Percentiles rank a stretch among this genome's conserved stretches.
These are phyloP conservation scores for Mus spicilegus DNA, from an alignment of 2,113 vertebrate species.

Conservation along the genomic window DNA sequence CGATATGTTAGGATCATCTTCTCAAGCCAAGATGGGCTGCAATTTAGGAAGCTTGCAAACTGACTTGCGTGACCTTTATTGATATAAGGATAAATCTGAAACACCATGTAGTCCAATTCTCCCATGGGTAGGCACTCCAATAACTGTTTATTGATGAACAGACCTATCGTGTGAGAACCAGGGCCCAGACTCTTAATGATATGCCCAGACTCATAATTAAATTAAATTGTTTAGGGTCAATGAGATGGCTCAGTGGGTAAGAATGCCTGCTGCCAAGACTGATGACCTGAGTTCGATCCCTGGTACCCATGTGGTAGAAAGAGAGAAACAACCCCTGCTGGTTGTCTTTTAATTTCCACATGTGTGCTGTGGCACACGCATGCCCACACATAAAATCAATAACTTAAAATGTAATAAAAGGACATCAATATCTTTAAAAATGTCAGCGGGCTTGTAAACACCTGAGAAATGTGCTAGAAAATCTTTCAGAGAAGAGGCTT, in stretches of 20 bases:
- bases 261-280: not conserved
- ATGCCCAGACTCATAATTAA: not conserved
- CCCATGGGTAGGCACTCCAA: not conserved
- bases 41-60: not conserved
- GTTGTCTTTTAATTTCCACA: not conserved
- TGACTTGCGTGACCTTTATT: not conserved
- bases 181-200: not conserved
- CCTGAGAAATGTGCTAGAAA: not conserved
- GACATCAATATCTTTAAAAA: not conserved
- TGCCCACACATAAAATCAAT: not conserved
- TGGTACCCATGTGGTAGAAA: not conserved
- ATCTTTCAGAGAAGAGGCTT: not conserved
- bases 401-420: not conserved
- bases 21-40: not conserved
- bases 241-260: not conserved
- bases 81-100: not conserved
- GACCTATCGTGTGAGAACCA: not conserved
- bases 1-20: not conserved
- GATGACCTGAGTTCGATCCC: not conserved
- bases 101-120: not conserved
- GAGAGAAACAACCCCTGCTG: not conserved
- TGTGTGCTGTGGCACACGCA: not conserved
- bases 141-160: constrained; percentile 15
- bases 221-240: not conserved
- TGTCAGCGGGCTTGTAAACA: not conserved